Base-by-base conservation (phyloP, 1,140 invertebrate species). In the Saccostrea cuccullata region DNA sequence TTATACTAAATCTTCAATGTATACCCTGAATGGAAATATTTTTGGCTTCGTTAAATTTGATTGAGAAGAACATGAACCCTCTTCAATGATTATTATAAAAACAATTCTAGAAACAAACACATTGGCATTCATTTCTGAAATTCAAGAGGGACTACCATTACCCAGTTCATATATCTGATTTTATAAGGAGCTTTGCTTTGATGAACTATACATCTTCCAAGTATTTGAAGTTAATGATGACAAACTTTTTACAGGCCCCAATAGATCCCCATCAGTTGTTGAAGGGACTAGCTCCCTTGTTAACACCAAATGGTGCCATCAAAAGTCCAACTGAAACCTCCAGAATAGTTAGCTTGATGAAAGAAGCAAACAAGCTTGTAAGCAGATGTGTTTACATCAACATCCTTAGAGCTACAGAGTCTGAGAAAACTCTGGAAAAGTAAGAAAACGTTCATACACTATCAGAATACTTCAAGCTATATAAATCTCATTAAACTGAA, bases 371-470 rank as follows among this genome's bases (percentile, higher is more conserved):
- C 94, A 99, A 99, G 95, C 95, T 99, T 85, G 98, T 99, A 56
- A 98, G 98, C 91, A 98, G 98, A 96, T 99, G 98, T 95, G 97
- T 98, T 91, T 99, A 99, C 94, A 97, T 98, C 89, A 97, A 98
- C 95, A 98, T 99, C 92, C 95, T 99, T 82, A 98, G 98, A 95
- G 97, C 97, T 73, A 98, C 98, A n/a, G 96, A 97, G 92, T 96
- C 96, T 1, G 83, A 89, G 83, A 97, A 98, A 90, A 96, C 98
- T 87, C 95, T 99, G 55, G 97, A 97, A 86, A 96, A 97, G 96
- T 97, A 95, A 97, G 94, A 92, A 58, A 15, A 47, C 30, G 2
- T 17, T 47, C 47, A 9, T 47, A 64, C 17, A 64, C 58, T n/a
- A 64, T 64, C 47, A 47, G 6, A 6, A 47, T 47, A 8, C 6